Evolutionary conservation across 2,888 invertebrate genomes (phyloP).

Genomic region (Spisula subtruncata): DNA sequence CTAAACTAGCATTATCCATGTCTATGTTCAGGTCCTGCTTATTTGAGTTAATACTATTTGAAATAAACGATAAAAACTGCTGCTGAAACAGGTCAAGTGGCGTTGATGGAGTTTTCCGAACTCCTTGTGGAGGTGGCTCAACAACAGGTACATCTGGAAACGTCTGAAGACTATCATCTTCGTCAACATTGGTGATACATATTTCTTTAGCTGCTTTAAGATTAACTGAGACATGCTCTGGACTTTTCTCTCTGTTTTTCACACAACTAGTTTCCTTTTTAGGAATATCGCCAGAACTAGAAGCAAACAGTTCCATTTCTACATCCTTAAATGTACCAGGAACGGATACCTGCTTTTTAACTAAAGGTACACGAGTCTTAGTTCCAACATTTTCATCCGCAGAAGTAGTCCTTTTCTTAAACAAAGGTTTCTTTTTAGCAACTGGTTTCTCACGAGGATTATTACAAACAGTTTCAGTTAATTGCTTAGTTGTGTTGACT

Average conservation of each 20-base stretch:
- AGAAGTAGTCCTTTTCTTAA: slow-evolving; percentile 49
- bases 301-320: not conserved
- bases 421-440: slow-evolving; percentile 50
- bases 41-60: slow-evolving; percentile 41
- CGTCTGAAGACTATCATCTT: slow-evolving; percentile 58
- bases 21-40: slow-evolving; percentile 16
- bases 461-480: not conserved
- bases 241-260: not conserved
- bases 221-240: not conserved
- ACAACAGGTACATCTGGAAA: slow-evolving; percentile 15
- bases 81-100: slow-evolving; percentile 67
- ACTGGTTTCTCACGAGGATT: not conserved
- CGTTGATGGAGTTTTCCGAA: slow-evolving; percentile 33
- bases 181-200: slow-evolving; percentile 27
- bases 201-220: not conserved
- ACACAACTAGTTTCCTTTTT: not conserved
- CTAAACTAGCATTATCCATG: not conserved
- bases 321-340: slow-evolving; percentile 3
- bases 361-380: slow-evolving; percentile 43
- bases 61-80: slow-evolving; percentile 70
- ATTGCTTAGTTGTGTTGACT: not conserved
- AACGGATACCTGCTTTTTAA: slow-evolving; percentile 49
- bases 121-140: slow-evolving; percentile 27
- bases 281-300: not conserved
- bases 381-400: slow-evolving; percentile 23